Percentiles rank a stretch among this genome's conserved stretches.
phyloP scores from a whole-genome alignment of 2,113 vertebrate species.

The Galbula dea region DNA sequence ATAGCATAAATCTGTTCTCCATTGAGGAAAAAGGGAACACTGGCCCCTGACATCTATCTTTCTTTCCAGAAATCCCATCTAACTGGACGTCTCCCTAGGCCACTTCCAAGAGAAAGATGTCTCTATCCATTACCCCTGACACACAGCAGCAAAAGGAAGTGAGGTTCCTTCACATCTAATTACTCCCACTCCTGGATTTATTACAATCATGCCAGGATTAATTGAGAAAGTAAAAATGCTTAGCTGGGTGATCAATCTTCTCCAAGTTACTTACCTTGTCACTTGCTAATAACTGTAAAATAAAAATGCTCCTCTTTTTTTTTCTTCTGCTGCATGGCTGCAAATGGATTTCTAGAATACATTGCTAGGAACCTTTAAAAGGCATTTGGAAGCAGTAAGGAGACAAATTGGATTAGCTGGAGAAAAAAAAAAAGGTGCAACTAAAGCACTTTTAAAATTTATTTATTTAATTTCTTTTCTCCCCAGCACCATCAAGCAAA shows the following conservation, averaged over 20 bases:
- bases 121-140: slow-evolving; percentile 39
- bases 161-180: slow-evolving; percentile 31
- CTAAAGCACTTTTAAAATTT: neutral
- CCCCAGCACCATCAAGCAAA: neutral
- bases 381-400: slow-evolving; percentile 26
- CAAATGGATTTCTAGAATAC: slow-evolving; percentile 59
- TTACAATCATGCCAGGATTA: slow-evolving; percentile 61
- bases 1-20: slow-evolving; percentile 4
- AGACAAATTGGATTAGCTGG: slow-evolving; percentile 53
- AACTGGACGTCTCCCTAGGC: neutral
- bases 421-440: slow-evolving; percentile 37
- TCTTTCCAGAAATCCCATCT: slow-evolving; percentile 5
- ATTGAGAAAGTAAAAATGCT: slow-evolving; percentile 65
- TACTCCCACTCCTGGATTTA: slow-evolving; percentile 59
- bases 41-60: neutral
- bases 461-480: neutral
- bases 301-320: slow-evolving; percentile 23
- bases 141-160: neutral
- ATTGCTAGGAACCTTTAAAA: slow-evolving; percentile 33
- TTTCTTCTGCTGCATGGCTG: neutral
- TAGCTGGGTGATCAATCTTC: slow-evolving; percentile 52
- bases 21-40: neutral
- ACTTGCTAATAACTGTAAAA: slow-evolving; percentile 41
- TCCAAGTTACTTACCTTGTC: slow-evolving; percentile 56
- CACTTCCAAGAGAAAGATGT: slow-evolving; percentile 12